Evolutionary conservation across 2,888 invertebrate species (phyloP).

Genomic region (Muschampia plurimacula): DNA sequence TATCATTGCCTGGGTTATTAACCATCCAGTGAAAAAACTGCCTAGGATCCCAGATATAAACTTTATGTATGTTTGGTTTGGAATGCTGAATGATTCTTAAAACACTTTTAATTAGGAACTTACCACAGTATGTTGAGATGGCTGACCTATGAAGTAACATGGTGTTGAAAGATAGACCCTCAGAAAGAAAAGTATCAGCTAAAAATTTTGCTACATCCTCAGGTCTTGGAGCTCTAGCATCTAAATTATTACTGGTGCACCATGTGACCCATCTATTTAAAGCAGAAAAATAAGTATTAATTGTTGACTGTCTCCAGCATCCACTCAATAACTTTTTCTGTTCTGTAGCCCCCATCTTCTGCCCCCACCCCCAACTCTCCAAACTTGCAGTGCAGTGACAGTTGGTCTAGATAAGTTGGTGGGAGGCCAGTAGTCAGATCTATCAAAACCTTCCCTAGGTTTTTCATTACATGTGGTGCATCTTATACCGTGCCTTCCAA

Average conservation of each 20-base stretch:
- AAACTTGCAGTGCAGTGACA: constrained; percentile 38
- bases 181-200: constrained; percentile 24
- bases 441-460: constrained; percentile 28
- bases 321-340: constrained; percentile 36
- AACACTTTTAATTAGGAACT: constrained; percentile 28
- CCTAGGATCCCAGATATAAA: constrained; percentile 31
- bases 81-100: constrained; percentile 27
- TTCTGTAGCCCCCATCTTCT: constrained; percentile 27
- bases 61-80: constrained; percentile 20
- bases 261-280: constrained; percentile 35
- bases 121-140: constrained; percentile 35
- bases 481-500: neutral
- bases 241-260: constrained; percentile 10
- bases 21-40: neutral
- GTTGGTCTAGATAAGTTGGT: constrained; percentile 6
- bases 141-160: constrained; percentile 42
- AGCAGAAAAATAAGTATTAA: constrained; percentile 27
- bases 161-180: constrained; percentile 34
- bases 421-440: constrained; percentile 39
- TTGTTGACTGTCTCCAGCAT: constrained; percentile 40
- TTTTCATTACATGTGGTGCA: neutral
- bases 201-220: constrained; percentile 32
- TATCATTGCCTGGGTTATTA: neutral
- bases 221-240: constrained; percentile 23
- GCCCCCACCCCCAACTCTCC: constrained; percentile 45